Base-by-base conservation (phyloP, 1,140 invertebrate genomes). In the Drosophila asahinai region DNA sequence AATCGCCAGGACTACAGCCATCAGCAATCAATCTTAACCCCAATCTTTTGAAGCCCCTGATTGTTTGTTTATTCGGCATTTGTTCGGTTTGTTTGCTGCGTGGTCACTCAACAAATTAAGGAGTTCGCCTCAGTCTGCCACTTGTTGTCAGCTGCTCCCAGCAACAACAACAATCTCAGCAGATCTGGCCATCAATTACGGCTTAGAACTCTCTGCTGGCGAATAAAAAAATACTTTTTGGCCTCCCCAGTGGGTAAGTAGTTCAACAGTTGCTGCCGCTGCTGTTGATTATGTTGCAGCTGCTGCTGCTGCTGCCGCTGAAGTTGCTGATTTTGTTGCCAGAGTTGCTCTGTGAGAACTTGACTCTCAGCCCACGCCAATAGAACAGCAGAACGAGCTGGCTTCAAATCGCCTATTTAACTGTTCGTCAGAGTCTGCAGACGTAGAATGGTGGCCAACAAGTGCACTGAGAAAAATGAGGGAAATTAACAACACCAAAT, bases 101-200 rank as follows among this genome's bases (percentile, higher is more conserved):
- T 87, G 84, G 84, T 81, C 83, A 89, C 77, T 81, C 83, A 72
- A 81, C 77, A 89, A 87, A 87, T 84, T 87, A 77, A 63, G 65
- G 59, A 61, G 76, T 67, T 81, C 75, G 78, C 59, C 43, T 48
- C 49, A 52, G 74, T 15, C 67, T 77, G 67, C 67, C 79, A 71
- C 77, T 79, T 79, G 77, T 72, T 79, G 77, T 63, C 64, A 64
- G 54, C 72, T 64, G 72, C 71, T 43, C 40, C 55, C 38, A 48
- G 19, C 55, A 60, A 9, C 59, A 54, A 33, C 63, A 83, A 65
- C 54, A 70, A 64, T 72, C 59, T 52, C 48, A 45, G 65, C 60
- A 62, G 51, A 64, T 73, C 55, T 79, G 63, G 77, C 75, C 76
- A 80, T 80, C 76, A 80, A 80, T 80, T 80, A 80, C 76, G 47